Evolutionary conservation across 2,797 vertebrate species (phyloP), one percentile per base, ranked within the genome.

Genomic region (Nannoperca australis): DNA sequence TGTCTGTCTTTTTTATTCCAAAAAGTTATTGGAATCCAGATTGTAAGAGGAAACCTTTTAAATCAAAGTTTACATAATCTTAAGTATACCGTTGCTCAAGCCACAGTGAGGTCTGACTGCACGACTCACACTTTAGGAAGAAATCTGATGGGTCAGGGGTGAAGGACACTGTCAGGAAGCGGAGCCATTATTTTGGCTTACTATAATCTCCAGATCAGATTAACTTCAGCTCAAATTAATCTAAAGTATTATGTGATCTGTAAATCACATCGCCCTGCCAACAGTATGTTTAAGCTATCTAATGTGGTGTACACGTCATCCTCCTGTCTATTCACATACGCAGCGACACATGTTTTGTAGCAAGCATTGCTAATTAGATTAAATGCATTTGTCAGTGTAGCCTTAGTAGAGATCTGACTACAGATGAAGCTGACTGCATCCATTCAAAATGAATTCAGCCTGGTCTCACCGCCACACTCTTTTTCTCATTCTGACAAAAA

Each of bases 371-470:
- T 90, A 91, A 92, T 91, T 81, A 88, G 70, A 79, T 78, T 55
- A 86, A 88, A 86, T 79, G 72, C 70, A 79, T 84, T 89, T 90
- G 79, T 90, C 78, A 68, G 77, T 75, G 76, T 44, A 76, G 74
- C 71, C 55, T 62, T 42, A 73, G 73, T 36, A 42, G 65, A 74
- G 76, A 80, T 61, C 68, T 63, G 85, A 89, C 84, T 85, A 56
- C 85, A 90, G 89, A 90, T 90, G 69, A 89, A 85, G 69, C 62
- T 7, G 70, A 73, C 59, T 80, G 73, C 81, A 82, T 84, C 81
- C 65, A 50, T 81, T 91, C 53, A 77, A 79, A 84, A 85, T 84
- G 12, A 81, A 88, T 85, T 90, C 78, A 64, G 67, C 53, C 59
- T 84, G 68, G 84, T 90, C 59, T 82, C 65, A 6, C 59, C 4